Evolutionary conservation across 2,113 vertebrate species (phyloP).

Genomic region (Dryoscopus gambensis): DNA sequence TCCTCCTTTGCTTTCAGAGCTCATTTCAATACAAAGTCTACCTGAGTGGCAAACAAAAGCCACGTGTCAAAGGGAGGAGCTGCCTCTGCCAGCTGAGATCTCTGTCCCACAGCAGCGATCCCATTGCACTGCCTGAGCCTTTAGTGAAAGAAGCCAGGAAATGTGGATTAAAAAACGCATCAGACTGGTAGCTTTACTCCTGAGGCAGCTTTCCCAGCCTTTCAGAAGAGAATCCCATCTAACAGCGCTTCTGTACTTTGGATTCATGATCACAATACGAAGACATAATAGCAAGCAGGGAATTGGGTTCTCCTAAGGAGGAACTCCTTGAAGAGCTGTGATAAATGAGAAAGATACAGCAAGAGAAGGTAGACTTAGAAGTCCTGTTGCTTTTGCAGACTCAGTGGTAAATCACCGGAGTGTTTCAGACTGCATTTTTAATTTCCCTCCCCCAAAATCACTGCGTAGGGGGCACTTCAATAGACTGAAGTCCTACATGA

Average conservation of each 20-base stretch:
- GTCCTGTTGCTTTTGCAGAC: not conserved
- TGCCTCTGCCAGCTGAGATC: not conserved
- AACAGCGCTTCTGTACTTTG: not conserved
- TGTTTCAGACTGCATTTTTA: not conserved
- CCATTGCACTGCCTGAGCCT: not conserved
- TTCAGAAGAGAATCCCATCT: not conserved
- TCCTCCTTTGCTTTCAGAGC: not conserved
- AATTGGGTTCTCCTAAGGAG: not conserved
- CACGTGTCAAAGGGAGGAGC: not conserved
- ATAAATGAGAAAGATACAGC: not conserved
- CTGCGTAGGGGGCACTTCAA: rapidly evolving
- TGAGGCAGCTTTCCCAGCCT: not conserved
- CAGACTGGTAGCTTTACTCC: not conserved
- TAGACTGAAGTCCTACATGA: not conserved
- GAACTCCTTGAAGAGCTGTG: not conserved
- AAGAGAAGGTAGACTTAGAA: not conserved
- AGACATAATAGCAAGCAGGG: not conserved
- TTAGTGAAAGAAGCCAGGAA: not conserved
- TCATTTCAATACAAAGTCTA: not conserved
- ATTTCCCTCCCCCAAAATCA: not conserved
- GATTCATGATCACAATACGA: not conserved
- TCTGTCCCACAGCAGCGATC: not conserved
- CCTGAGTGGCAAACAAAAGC: not conserved
- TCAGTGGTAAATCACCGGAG: not conserved
- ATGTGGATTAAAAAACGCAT: not conserved